Evolutionary conservation across 2,888 invertebrate species (phyloP).

Genomic region (Drosophila borborema): DNA sequence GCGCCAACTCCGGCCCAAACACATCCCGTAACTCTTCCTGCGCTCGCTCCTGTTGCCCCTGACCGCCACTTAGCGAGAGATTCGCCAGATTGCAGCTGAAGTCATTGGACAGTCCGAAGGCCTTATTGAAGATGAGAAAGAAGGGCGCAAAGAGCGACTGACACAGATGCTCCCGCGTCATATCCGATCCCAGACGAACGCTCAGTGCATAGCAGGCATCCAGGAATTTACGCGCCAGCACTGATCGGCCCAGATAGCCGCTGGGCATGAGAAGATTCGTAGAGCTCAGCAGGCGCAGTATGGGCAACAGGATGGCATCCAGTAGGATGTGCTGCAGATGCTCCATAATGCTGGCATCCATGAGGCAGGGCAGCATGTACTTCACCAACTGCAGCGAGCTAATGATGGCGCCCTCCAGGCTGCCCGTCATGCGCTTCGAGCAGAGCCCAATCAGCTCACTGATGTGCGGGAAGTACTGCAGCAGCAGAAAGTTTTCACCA

Average conservation of each 20-base stretch:
- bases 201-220: conserved; percentile 93
- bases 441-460: conserved; percentile 93
- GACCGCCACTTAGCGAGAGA: conserved; percentile 44
- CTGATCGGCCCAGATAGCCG: conserved; percentile 90
- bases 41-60: conserved; percentile 84
- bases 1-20: conserved; percentile 94
- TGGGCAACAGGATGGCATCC: conserved; percentile 93
- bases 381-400: conserved; percentile 93
- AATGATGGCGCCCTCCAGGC: conserved; percentile 94
- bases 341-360: conserved; percentile 94
- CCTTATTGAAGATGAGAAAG: conserved; percentile 93
- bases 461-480: conserved; percentile 96
- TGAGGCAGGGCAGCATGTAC: conserved; percentile 92
- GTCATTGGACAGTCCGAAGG: conserved; percentile 82
- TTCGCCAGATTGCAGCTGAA: conserved; percentile 50
- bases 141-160: conserved; percentile 90
- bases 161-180: conserved; percentile 91
- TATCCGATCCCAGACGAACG: conserved; percentile 90
- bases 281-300: conserved; percentile 92
- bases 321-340: conserved; percentile 93
- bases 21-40: conserved; percentile 92
- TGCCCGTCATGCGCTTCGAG: conserved; percentile 91
- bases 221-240: conserved; percentile 92
- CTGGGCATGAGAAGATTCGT: conserved; percentile 92
- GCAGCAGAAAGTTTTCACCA: conserved; percentile 88